Conservation (phyloP, 2,888 invertebrate genomes). For the Plebejus melissa region DNA sequence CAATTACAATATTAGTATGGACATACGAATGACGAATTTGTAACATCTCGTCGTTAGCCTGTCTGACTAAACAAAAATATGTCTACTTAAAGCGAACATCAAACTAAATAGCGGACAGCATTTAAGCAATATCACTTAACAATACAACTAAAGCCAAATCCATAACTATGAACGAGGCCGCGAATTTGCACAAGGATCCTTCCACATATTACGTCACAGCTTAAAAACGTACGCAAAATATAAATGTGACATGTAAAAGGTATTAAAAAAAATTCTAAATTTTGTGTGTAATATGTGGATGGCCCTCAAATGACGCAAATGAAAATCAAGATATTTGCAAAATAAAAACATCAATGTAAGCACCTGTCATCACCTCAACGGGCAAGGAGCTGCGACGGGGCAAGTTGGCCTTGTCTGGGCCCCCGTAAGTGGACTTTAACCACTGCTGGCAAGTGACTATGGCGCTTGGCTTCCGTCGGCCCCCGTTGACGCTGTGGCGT, state of each 20-base stretch:
- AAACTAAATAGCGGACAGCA: not conserved
- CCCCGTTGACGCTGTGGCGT: constrained; percentile 51
- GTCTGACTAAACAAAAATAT: not conserved
- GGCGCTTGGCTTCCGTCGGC: constrained; percentile 48
- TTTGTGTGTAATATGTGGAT: not conserved
- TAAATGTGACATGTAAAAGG: not conserved
- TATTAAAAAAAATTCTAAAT: not conserved
- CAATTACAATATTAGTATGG: not conserved
- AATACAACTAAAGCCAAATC: constrained; percentile 10
- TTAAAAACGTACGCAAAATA: too few species aligned
- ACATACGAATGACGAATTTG: not conserved
- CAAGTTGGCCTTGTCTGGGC: constrained; percentile 45
- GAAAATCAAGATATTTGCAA: constrained; percentile 31
- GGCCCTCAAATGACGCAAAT: constrained; percentile 12
- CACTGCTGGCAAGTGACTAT: constrained; percentile 54
- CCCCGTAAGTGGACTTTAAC: constrained; percentile 47
- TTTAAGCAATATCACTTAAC: not conserved
- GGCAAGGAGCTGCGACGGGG: constrained; percentile 65
- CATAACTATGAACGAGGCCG: constrained; percentile 3
- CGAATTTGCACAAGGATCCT: not conserved
- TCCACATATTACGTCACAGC: not conserved
- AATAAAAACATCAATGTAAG: constrained; percentile 39
- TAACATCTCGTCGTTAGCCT: not conserved
- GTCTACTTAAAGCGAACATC: not conserved
- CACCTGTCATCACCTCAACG: constrained; percentile 70